Evolutionary conservation across 2,888 invertebrate genomes (phyloP).

Genomic region (Zygothrica quintamaculata): DNA sequence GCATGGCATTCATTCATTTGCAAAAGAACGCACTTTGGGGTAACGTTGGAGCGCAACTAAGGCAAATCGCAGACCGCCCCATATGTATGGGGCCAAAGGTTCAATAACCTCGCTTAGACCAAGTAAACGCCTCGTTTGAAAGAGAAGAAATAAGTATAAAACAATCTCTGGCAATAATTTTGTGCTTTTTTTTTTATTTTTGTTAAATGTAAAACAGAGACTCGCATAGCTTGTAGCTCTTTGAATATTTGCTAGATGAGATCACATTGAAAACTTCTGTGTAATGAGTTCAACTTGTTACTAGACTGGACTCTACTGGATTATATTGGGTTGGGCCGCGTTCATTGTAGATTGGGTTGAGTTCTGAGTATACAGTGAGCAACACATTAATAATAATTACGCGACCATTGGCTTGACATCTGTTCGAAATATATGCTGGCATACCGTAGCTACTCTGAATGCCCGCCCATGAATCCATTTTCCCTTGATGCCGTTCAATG

Average conservation of each 20-base stretch:
- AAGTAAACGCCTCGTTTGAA: constrained; percentile 52
- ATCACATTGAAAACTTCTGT: constrained; percentile 35
- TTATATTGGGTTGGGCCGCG: constrained; percentile 10
- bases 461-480: constrained; percentile 34
- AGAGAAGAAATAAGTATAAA: constrained; percentile 12
- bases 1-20: constrained; percentile 55
- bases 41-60: constrained; percentile 16
- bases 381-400: constrained; percentile 68
- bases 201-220: constrained; percentile 64
- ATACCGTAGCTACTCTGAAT: constrained; percentile 6
- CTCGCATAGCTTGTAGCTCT: constrained; percentile 35
- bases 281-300: background rate
- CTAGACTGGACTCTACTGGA: background rate
- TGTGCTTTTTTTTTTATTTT: too few relatives aligned
- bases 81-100: constrained; percentile 48
- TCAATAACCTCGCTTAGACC: constrained; percentile 44
- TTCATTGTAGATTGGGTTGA: constrained; percentile 11
- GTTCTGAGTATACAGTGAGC: constrained; percentile 23
- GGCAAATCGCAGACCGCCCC: constrained; percentile 46
- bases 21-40: constrained; percentile 31
- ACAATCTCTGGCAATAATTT: constrained; percentile 54
- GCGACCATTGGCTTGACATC: constrained; percentile 57
- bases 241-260: constrained; percentile 62
- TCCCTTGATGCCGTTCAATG: constrained; percentile 42
- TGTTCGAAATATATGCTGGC: constrained; percentile 69